These are phyloP conservation scores for Neogobius melanostomus DNA, from an alignment of 2,113 vertebrate species.

Conservation along the genomic window DNA sequence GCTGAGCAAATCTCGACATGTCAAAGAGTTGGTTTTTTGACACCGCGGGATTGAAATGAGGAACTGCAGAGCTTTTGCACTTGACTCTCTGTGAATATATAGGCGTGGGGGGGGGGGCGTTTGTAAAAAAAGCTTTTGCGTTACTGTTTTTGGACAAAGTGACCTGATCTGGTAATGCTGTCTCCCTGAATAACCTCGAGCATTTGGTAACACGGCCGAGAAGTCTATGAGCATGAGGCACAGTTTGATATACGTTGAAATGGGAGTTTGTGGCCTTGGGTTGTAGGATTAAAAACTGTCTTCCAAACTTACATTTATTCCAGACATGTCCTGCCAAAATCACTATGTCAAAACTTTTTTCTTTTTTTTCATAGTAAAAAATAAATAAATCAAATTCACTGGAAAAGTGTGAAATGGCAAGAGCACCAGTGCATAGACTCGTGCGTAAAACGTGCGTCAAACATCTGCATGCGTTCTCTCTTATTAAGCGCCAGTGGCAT, in stretches of 20 bases:
- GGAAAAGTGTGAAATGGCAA: background rate
- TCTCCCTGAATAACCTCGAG: conserved; percentile 11
- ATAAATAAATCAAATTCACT: background rate
- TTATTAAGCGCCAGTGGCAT: background rate
- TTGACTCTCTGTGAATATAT: background rate
- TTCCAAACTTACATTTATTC: background rate
- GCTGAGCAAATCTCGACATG: conserved; percentile 5
- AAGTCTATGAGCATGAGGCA: background rate
- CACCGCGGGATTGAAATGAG: background rate
- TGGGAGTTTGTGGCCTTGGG: background rate
- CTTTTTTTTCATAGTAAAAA: background rate
- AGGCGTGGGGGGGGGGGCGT: no score
- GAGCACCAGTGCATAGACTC: background rate
- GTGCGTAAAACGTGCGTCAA: background rate
- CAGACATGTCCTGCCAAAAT: background rate
- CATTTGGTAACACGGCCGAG: background rate
- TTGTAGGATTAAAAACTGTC: background rate
- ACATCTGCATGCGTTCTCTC: background rate
- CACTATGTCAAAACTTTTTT: background rate
- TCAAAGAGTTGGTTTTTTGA: background rate
- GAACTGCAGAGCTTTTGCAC: background rate
- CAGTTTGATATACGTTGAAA: background rate
- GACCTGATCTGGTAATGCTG: conserved; percentile 18
- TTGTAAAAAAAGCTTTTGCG: no score
- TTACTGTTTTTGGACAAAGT: conserved; percentile 6